Evolutionary conservation across 2,888 invertebrate genomes (phyloP), one percentile per base, ranked within the genome.

Genomic region (Metacarcinus magister): DNA sequence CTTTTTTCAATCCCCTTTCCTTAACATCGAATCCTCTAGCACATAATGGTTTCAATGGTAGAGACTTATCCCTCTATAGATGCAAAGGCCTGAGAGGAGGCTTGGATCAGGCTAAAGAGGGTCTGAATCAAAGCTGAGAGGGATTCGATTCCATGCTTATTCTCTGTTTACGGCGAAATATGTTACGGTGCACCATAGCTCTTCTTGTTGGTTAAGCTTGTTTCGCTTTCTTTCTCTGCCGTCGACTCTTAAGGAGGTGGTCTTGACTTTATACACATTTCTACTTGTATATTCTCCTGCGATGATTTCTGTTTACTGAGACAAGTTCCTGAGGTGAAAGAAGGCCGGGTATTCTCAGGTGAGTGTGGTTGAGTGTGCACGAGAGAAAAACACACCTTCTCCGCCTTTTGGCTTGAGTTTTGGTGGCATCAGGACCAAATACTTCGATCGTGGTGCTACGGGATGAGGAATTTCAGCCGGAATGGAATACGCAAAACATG

Each of bases 401-500:
- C 92, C 0, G 23, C 0, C 54, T 16, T 7, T 7, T 54, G 54
- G 1, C n/a, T 44, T 91, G 48, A 19, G 13, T 44, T 39, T 16
- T 32, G n/a, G 43, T 3, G 48, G n/a, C 91, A n/a, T 43, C 44
- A 43, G 43, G 16, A 43, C 48, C 46, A 46, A 43, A 2, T 43
- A 46, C 48, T 91, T 44, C 39, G 16, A 44, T 10, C 46, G 19
- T 2, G 39, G 43, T 43, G 39, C 8, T 44, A 10, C 16, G 90
- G 90, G 39, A 16, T n/a, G 8, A 23, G 91, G 8, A 89, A 89
- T 4, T 44, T 46, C 2, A 32, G 32, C n/a, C 13, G 90, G 89
- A n/a, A 60, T 32, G 90, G 90, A 54, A 90, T 87, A 90, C 32
- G 43, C 32, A 54, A 90, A 90, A 90, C 39, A n/a, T 28, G 90